Evolutionary conservation across 2,113 vertebrate species (phyloP).

Genomic region (Halcyon malimbica): DNA sequence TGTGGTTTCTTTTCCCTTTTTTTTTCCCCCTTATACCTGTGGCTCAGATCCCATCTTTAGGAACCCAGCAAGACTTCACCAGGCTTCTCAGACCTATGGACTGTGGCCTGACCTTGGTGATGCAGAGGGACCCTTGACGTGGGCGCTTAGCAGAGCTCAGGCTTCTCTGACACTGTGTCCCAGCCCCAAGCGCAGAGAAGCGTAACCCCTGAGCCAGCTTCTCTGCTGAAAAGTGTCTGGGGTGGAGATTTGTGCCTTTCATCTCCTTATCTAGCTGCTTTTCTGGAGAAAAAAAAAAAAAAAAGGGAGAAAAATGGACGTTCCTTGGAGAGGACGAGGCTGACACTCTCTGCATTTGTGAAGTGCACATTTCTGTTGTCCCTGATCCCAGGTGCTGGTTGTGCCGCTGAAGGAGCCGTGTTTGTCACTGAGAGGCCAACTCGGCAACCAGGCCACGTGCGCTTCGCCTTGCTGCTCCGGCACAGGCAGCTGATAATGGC

Average conservation of each 20-base stretch:
- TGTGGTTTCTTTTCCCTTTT: too few species aligned
- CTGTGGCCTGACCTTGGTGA: background rate
- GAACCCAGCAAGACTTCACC: background rate
- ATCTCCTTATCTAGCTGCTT: background rate
- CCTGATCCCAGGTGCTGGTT: background rate
- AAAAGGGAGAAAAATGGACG: too few species aligned
- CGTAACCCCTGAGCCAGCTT: too few species aligned
- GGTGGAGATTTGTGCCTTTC: background rate
- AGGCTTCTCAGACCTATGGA: background rate
- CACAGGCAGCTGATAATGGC: background rate
- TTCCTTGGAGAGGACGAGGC: background rate
- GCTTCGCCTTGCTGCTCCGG: background rate
- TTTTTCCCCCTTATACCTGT: too few species aligned
- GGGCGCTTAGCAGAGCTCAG: fast-evolving
- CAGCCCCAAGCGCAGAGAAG: background rate
- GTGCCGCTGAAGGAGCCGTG: fast-evolving
- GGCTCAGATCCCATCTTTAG: background rate
- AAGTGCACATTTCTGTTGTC: background rate
- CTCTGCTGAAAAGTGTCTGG: background rate
- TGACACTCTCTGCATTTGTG: fast-evolving
- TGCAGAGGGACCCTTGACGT: fast-evolving
- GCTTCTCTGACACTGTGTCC: background rate
- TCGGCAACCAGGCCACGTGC: background rate
- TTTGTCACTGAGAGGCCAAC: fast-evolving
- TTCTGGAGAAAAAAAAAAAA: background rate